Percentiles rank a stretch among this genome's conserved stretches.
Evolutionary conservation across 2,113 vertebrate genomes (phyloP).

Genomic region (Turnix velox): DNA sequence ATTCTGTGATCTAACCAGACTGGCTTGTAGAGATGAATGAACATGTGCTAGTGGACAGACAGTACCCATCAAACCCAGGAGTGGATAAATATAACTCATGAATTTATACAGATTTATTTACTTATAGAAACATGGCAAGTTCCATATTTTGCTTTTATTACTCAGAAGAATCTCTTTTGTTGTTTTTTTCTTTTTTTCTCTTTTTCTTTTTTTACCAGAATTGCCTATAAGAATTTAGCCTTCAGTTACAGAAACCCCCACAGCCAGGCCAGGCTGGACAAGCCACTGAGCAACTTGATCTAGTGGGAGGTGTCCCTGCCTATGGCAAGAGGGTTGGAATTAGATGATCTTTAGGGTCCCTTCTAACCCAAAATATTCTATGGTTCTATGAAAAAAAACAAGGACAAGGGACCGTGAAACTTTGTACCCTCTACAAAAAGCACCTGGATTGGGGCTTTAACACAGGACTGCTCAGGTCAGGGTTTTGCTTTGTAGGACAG

Average conservation of each 20-base stretch:
- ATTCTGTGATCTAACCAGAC: not conserved
- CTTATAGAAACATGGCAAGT: not conserved
- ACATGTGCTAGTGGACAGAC: not conserved
- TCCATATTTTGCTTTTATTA: not conserved
- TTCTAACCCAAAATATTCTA: too few species aligned
- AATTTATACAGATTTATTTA: not conserved
- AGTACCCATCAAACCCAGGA: not conserved
- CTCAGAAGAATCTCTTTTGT: not conserved
- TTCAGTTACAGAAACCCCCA: not conserved
- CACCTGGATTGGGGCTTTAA: not conserved
- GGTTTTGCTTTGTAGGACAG: not conserved
- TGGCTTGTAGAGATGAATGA: not conserved
- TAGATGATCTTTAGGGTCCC: too few species aligned
- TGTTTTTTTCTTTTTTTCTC: not conserved
- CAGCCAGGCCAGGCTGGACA: not conserved
- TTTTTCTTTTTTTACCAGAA: not conserved
- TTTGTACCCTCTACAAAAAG: not conserved
- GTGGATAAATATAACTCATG: not conserved
- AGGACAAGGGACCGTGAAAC: not conserved
- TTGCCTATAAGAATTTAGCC: not conserved
- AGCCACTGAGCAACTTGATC: too few species aligned
- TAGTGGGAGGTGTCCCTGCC: too few species aligned
- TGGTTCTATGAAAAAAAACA: not conserved
- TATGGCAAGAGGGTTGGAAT: too few species aligned
- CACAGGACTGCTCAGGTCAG: rapidly evolving